Evolutionary conservation across 2,888 invertebrate genomes (phyloP).

Genomic region (Drosophila emarginata): DNA sequence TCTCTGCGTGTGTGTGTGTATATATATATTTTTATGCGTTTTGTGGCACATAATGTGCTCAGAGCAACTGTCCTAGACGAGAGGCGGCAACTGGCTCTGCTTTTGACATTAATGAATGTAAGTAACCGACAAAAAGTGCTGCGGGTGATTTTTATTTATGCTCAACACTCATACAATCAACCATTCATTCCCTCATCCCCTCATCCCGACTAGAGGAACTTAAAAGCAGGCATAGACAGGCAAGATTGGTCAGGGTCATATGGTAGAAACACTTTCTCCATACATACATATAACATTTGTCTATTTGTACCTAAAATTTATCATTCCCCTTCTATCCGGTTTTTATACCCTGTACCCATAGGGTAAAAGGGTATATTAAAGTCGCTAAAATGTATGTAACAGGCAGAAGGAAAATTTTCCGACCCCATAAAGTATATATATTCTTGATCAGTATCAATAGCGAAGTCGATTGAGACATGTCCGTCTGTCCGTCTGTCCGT

Average conservation of each 20-base stretch:
- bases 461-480: no score
- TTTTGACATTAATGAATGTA: slow-evolving; percentile 75
- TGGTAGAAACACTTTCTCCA: background rate
- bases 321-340: background rate
- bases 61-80: slow-evolving; percentile 57
- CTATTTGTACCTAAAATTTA: slow-evolving; percentile 5
- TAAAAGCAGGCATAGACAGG: slow-evolving; percentile 22
- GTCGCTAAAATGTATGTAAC: no score
- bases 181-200: slow-evolving; percentile 19
- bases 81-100: slow-evolving; percentile 30
- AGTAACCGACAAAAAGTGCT: slow-evolving; percentile 60
- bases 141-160: slow-evolving; percentile 72
- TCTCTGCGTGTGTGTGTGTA: slow-evolving; percentile 14
- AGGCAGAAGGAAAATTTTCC: no score
- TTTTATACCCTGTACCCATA: no score
- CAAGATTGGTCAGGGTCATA: slow-evolving; percentile 12
- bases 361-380: no score
- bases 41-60: slow-evolving; percentile 71
- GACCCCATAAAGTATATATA: no score
- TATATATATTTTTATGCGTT: slow-evolving; percentile 67
- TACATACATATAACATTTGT: background rate
- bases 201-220: slow-evolving; percentile 7
- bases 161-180: slow-evolving; percentile 32
- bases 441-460: no score
- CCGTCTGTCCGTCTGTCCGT: no score